These are phyloP conservation scores for Rhysida immarginata DNA, from an alignment of 1,140 invertebrate species.

Conservation along the genomic window DNA sequence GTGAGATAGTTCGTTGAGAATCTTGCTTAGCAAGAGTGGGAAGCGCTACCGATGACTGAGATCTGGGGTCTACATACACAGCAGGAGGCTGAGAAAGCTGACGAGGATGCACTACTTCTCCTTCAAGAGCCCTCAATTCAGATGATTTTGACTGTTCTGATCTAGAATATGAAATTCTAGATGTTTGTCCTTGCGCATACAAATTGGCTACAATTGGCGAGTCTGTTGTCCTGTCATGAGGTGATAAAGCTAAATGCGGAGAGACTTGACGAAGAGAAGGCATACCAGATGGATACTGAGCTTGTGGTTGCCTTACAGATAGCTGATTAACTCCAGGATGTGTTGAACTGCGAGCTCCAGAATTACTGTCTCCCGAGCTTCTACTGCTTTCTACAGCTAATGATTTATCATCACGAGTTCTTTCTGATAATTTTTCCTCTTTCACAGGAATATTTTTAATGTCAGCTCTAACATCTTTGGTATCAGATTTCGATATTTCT, in stretches of 20 bases:
- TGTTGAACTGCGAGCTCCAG: background rate
- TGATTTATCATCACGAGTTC: background rate
- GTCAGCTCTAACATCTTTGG: background rate
- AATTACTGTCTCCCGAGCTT: background rate
- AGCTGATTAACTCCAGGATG: background rate
- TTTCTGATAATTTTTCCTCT: background rate
- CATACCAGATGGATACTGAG: constrained; percentile 9
- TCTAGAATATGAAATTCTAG: constrained; percentile 24
- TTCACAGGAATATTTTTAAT: background rate
- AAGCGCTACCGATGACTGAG: background rate
- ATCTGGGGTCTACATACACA: background rate
- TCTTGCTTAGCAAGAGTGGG: background rate
- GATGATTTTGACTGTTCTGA: constrained; percentile 14
- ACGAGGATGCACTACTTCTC: background rate
- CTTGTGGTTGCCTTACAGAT: constrained; percentile 10
- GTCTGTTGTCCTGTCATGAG: constrained; percentile 54
- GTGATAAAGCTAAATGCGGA: constrained; percentile 15
- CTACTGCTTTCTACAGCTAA: background rate
- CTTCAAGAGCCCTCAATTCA: constrained; percentile 11
- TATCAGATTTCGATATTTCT: background rate
- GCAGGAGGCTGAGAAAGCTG: background rate
- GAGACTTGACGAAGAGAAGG: constrained; percentile 16
- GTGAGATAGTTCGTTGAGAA: background rate
- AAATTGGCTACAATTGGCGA: constrained; percentile 55
- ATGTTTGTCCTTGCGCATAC: constrained; percentile 30